phyloP scores from a whole-genome alignment of 2,113 vertebrate species.

The Ciconia stormi region DNA sequence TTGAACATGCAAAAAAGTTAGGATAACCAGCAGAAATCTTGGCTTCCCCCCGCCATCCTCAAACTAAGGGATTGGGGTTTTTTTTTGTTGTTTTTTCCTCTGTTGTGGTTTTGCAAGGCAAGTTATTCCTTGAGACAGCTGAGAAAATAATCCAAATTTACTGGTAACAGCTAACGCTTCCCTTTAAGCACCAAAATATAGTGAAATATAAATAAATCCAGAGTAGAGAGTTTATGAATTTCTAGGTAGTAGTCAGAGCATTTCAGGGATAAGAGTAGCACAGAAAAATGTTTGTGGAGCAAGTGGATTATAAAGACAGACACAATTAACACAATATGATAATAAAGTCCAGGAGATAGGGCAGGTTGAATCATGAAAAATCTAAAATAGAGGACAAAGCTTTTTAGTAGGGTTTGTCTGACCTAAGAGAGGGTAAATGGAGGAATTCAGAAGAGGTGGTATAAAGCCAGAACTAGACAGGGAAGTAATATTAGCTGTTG shows the following conservation, averaged over 20 bases:
- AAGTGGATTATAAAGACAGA: background rate
- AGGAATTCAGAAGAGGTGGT: background rate
- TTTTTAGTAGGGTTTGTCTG: background rate
- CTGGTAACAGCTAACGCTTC: background rate
- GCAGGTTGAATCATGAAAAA: background rate
- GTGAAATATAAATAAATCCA: background rate
- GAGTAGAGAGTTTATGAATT: background rate
- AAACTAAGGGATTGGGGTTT: background rate
- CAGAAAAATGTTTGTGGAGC: background rate
- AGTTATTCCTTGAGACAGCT: background rate
- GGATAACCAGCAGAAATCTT: background rate
- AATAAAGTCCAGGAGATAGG: background rate
- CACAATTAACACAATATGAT: background rate
- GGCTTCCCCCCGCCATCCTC: background rate
- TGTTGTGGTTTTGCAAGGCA: background rate
- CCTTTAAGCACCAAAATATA: background rate
- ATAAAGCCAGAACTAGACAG: background rate
- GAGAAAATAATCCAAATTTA: background rate
- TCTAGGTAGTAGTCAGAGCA: background rate
- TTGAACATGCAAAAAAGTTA: background rate
- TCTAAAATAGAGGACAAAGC: background rate
- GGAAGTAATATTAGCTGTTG: background rate
- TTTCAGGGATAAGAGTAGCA: background rate
- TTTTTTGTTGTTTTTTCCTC: background rate
- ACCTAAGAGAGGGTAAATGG: background rate